These are phyloP conservation scores for Pedetes capensis DNA, from an alignment of 2,113 vertebrate species.

Conservation along the genomic window DNA sequence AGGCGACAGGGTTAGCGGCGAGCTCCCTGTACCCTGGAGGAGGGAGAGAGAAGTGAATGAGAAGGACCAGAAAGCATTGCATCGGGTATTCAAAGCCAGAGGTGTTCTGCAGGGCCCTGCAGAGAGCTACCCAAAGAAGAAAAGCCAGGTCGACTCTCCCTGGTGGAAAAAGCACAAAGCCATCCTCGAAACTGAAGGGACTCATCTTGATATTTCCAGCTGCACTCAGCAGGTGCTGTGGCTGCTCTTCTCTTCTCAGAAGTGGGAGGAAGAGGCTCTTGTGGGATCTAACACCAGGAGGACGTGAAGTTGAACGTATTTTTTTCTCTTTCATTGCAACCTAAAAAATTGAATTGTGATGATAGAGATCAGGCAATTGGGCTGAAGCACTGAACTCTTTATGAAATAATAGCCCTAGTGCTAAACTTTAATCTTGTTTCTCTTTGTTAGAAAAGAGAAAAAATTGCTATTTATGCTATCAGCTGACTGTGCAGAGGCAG, in stretches of 20 bases:
- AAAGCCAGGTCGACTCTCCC: background rate
- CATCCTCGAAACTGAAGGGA: background rate
- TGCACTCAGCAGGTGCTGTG: background rate
- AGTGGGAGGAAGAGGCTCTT: background rate
- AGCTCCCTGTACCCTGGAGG: background rate
- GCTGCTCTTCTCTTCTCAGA: background rate
- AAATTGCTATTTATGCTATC: background rate
- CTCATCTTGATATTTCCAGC: background rate
- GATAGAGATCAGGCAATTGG: constrained; percentile 62
- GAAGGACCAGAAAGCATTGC: constrained; percentile 45
- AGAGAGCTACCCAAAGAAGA: background rate
- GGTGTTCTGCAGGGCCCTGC: background rate
- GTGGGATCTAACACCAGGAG: background rate
- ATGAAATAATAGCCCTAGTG: constrained; percentile 51
- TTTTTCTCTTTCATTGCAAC: constrained; percentile 21
- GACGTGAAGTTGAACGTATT: constrained; percentile 36
- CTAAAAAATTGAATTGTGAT: constrained; percentile 59
- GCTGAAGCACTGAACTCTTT: constrained; percentile 46
- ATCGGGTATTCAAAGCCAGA: background rate
- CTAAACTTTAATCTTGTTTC: constrained; percentile 35
- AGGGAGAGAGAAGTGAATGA: constrained; percentile 28
- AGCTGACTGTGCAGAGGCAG: background rate
- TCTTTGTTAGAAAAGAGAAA: constrained; percentile 37
- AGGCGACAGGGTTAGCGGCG: constrained; percentile 25
- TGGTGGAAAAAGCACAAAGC: background rate